Evolutionary conservation across 2,888 invertebrate species (phyloP).

Genomic region (Eristalis pertinax): DNA sequence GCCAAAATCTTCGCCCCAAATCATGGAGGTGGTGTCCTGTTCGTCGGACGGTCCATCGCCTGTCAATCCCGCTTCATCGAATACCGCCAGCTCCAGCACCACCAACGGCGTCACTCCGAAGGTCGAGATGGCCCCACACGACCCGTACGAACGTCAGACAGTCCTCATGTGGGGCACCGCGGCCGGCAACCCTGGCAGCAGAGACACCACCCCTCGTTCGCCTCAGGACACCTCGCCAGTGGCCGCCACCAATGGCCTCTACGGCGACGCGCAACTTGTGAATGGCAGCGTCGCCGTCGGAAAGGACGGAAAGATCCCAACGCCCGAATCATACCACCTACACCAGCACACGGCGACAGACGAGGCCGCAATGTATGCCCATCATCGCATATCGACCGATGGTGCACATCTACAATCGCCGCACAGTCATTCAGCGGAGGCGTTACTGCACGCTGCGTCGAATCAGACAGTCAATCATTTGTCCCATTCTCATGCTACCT

Average conservation of each 20-base stretch:
- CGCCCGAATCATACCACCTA: constrained; percentile 73
- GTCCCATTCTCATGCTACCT: constrained; percentile 70
- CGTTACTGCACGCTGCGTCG: constrained; percentile 70
- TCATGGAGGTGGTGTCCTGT: constrained; percentile 81
- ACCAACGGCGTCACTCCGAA: constrained; percentile 78
- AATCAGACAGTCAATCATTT: constrained; percentile 73
- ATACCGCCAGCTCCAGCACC: constrained; percentile 67
- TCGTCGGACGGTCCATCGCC: constrained; percentile 81
- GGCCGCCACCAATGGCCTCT: constrained; percentile 60
- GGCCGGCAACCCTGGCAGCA: constrained; percentile 74
- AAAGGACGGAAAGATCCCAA: constrained; percentile 74
- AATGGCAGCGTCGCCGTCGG: constrained; percentile 72
- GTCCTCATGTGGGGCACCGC: constrained; percentile 95
- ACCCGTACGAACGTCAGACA: constrained; percentile 87
- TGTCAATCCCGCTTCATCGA: constrained; percentile 74
- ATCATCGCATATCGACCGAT: constrained; percentile 60
- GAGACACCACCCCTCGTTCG: constrained; percentile 59
- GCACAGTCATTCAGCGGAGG: constrained; percentile 68
- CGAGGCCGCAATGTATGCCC: constrained; percentile 63
- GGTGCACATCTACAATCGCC: constrained; percentile 72
- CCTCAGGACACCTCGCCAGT: constrained; percentile 55
- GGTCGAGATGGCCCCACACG: constrained; percentile 78
- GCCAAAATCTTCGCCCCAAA: constrained; percentile 81
- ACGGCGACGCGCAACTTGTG: constrained; percentile 66
- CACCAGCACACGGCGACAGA: constrained; percentile 58